Percentiles rank a stretch among this genome's conserved stretches.
These are phyloP conservation scores for Nyctereutes procyonoides DNA, from an alignment of 2,113 vertebrate genomes.

Conservation along the genomic window DNA sequence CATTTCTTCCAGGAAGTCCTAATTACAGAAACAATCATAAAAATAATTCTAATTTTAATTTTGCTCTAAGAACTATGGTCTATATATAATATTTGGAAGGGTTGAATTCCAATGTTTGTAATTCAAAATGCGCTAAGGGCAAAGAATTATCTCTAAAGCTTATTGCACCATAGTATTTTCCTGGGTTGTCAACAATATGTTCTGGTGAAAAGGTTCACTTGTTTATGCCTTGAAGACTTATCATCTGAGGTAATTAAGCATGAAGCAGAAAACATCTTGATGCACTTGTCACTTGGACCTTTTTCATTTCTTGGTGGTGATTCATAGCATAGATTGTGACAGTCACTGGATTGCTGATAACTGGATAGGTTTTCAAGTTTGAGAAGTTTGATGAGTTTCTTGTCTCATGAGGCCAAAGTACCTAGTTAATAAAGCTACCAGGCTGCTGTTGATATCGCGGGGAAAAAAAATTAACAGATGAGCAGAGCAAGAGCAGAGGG, in stretches of 20 bases:
- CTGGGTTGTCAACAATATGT: slow-evolving; percentile 63
- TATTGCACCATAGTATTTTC: slow-evolving; percentile 48
- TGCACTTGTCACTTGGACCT: neutral
- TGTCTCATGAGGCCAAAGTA: neutral
- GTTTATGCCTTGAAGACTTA: slow-evolving; percentile 67
- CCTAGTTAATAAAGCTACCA: neutral
- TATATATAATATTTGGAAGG: slow-evolving; percentile 51
- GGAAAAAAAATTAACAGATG: neutral
- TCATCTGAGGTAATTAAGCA: slow-evolving; percentile 72
- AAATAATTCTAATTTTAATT: slow-evolving; percentile 66
- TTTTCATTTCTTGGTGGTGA: slow-evolving; percentile 47
- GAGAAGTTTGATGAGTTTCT: slow-evolving; percentile 41
- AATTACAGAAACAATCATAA: slow-evolving; percentile 46
- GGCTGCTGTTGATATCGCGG: neutral
- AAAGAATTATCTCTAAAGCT: slow-evolving; percentile 60
- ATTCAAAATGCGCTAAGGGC: slow-evolving; percentile 56
- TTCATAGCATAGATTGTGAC: slow-evolving; percentile 2
- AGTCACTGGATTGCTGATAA: neutral
- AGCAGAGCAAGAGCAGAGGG: neutral
- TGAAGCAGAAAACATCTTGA: slow-evolving; percentile 70
- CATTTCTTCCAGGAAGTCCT: slow-evolving; percentile 20
- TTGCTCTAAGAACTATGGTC: slow-evolving; percentile 33
- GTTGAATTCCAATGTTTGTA: slow-evolving; percentile 46
- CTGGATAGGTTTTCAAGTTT: slow-evolving; percentile 48
- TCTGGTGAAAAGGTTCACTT: slow-evolving; percentile 66